Conservation (phyloP, 2,888 invertebrate genomes). For the Stenchaetothrips biformis region DNA sequence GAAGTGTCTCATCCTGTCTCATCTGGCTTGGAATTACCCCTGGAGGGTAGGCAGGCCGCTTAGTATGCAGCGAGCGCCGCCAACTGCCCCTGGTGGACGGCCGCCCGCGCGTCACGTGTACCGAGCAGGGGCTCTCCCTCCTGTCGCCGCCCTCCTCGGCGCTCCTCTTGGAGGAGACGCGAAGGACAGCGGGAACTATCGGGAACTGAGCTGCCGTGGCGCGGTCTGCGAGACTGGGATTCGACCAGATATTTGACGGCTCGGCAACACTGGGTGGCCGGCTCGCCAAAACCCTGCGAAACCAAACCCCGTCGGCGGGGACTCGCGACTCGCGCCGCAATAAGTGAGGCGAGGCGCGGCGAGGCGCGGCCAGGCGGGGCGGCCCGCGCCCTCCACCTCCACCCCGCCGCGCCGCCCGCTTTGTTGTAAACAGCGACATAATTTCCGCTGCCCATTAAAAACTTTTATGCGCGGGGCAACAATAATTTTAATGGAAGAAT, state of each 20-base stretch:
- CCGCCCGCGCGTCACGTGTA: not conserved
- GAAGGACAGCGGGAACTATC: too few species aligned
- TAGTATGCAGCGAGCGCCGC: not conserved
- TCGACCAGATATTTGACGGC: too few species aligned
- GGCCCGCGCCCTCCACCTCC: not conserved
- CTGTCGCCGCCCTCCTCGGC: too few species aligned
- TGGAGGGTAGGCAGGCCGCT: slow-evolving; percentile 6
- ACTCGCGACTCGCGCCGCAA: not conserved
- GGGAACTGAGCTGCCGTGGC: too few species aligned
- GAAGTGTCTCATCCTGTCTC: slow-evolving; percentile 24
- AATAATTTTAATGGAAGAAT: slow-evolving; percentile 25
- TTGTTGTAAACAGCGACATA: slow-evolving; percentile 25
- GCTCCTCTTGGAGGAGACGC: too few species aligned
- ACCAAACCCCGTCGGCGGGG: too few species aligned
- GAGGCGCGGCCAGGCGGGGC: not conserved
- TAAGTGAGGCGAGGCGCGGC: not conserved
- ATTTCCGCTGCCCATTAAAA: slow-evolving; percentile 23
- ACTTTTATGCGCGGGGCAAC: slow-evolving; percentile 15
- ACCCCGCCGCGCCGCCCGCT: not conserved
- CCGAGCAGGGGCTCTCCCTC: not conserved
- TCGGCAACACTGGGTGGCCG: too few species aligned
- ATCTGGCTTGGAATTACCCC: slow-evolving; percentile 22
- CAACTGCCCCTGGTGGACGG: not conserved
- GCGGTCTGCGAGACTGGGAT: too few species aligned
- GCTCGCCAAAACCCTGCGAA: too few species aligned